Evolutionary conservation across 1,140 invertebrate genomes (phyloP).

Genomic region (Aphidius gifuensis): DNA sequence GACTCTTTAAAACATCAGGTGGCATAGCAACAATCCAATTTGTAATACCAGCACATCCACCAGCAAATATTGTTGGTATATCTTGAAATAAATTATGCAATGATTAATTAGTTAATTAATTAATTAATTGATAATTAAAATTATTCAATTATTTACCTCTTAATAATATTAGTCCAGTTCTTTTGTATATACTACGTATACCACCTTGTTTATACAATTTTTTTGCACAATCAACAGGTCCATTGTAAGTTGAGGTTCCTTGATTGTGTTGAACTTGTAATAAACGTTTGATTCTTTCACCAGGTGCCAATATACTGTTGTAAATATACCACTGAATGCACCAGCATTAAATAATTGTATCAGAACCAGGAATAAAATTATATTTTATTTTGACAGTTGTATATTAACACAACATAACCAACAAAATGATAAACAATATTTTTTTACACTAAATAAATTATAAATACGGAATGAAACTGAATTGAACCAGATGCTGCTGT

Average conservation of each 20-base stretch:
- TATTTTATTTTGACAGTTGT: too few species aligned
- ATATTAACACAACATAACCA: too few species aligned
- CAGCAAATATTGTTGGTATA: slow-evolving; percentile 87
- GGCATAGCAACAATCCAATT: slow-evolving; percentile 97
- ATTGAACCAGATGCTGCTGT: too few species aligned
- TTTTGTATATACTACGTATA: slow-evolving; percentile 90
- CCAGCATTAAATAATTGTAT: slow-evolving; percentile 87
- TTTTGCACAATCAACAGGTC: slow-evolving; percentile 88
- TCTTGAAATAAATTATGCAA: slow-evolving; percentile 59
- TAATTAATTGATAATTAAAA: background rate
- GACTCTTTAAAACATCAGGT: slow-evolving; percentile 95
- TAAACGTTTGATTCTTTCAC: slow-evolving; percentile 96
- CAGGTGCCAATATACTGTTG: slow-evolving; percentile 85
- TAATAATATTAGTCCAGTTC: slow-evolving; percentile 88
- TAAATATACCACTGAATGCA: slow-evolving; percentile 90
- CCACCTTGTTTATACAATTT: slow-evolving; percentile 93
- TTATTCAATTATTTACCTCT: slow-evolving; percentile 61
- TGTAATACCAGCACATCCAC: slow-evolving; percentile 91
- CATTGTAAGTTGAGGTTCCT: slow-evolving; percentile 76
- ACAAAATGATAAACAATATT: too few species aligned
- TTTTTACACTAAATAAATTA: too few species aligned
- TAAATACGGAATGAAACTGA: too few species aligned
- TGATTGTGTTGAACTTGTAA: slow-evolving; percentile 84
- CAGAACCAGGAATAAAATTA: too few species aligned
- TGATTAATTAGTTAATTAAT: too few species aligned